These are phyloP conservation scores for Anguilla anguilla DNA, from an alignment of 2,797 vertebrate species.

Conservation along the genomic window DNA sequence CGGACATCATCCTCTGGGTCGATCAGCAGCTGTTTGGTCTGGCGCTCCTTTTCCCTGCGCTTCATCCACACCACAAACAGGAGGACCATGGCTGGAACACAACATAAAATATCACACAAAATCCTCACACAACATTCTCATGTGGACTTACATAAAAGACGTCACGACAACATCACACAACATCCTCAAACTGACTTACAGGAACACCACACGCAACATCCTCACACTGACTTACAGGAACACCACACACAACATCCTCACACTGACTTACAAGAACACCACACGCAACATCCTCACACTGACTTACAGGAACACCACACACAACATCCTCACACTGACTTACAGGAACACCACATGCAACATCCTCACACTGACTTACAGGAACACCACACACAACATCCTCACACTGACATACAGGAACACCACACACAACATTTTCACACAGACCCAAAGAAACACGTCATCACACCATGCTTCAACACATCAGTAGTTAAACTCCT, in stretches of 20 bases:
- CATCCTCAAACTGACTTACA: no score
- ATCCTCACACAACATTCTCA: background rate
- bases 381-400: background rate
- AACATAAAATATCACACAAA: constrained; percentile 7
- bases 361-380: background rate
- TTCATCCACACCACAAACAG: constrained; percentile 92
- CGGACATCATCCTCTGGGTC: constrained; percentile 93
- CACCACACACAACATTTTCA: background rate
- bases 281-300: background rate
- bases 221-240: background rate
- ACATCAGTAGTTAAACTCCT: no score
- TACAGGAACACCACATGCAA: background rate
- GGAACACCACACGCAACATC: background rate
- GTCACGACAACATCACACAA: background rate
- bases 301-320: background rate
- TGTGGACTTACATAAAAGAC: background rate
- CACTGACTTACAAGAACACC: background rate
- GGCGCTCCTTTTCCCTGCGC: constrained; percentile 87
- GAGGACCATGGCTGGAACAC: constrained; percentile 83
- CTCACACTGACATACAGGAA: background rate
- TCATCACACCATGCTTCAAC: background rate
- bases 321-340: background rate
- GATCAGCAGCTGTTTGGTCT: constrained; percentile 92
- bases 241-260: background rate
- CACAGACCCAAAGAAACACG: background rate